Evolutionary conservation across 2,888 invertebrate genomes (phyloP).

Genomic region (Terebella lapidaria): DNA sequence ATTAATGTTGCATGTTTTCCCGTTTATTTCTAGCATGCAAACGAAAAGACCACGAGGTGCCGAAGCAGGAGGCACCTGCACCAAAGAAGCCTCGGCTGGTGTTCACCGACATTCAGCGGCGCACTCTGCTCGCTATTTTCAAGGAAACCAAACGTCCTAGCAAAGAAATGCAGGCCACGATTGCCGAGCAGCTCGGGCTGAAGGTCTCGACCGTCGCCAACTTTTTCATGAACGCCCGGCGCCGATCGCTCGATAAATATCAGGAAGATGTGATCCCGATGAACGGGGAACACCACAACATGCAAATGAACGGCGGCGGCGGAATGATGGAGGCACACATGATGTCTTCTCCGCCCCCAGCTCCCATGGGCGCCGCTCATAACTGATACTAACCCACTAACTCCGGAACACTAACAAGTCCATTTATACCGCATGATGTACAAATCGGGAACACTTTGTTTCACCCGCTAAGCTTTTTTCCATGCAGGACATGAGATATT

Average conservation of each 20-base stretch:
- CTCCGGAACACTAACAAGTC: no score
- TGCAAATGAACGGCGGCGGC: not conserved
- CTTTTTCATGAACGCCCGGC: constrained; percentile 99
- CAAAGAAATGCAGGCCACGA: constrained; percentile 99
- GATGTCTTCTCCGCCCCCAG: not conserved
- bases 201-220: constrained; percentile 98
- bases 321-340: not conserved
- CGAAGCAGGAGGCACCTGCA: constrained; percentile 56
- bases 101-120: constrained; percentile 99
- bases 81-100: constrained; percentile 99
- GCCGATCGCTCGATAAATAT: constrained; percentile 88
- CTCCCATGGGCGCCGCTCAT: not conserved
- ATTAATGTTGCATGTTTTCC: not conserved
- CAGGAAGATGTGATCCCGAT: constrained; percentile 61
- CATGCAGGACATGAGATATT: no score
- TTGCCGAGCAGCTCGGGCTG: constrained; percentile 91
- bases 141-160: constrained; percentile 99
- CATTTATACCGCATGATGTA: no score
- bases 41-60: constrained; percentile 25
- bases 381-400: no score
- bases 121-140: constrained; percentile 99
- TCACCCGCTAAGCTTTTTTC: no score
- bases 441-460: no score
- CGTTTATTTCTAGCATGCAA: not conserved
- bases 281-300: constrained; percentile 1